phyloP scores from a whole-genome alignment of 2,797 vertebrate species.

The Sebastes cheni region DNA sequence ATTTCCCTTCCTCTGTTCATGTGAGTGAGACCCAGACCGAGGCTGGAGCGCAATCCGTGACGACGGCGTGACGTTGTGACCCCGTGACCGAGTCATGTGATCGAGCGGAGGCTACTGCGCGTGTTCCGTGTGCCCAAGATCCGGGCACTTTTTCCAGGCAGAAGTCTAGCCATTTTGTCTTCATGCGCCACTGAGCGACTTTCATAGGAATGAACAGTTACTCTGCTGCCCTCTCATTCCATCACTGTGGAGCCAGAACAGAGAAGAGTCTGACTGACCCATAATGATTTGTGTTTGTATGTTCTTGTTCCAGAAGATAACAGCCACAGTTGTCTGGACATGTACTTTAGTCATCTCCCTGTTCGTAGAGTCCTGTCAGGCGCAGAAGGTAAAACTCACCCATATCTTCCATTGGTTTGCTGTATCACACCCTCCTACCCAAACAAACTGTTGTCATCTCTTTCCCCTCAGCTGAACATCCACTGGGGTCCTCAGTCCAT shows the following conservation, averaged over 20 bases:
- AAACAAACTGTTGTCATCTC: background rate
- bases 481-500: conserved; percentile 86
- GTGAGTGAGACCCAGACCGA: too few species aligned
- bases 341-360: conserved; percentile 66
- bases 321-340: conserved; percentile 60
- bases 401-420: background rate
- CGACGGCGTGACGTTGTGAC: too few species aligned
- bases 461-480: conserved; percentile 63
- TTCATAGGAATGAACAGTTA: too few species aligned
- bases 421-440: background rate
- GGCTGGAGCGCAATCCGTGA: too few species aligned
- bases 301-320: conserved; percentile 57
- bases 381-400: conserved; percentile 74
- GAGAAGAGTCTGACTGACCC: background rate
- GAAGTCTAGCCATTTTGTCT: too few species aligned
- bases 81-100: too few species aligned
- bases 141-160: too few species aligned
- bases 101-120: too few species aligned
- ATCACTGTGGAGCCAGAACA: background rate
- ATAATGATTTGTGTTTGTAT: background rate
- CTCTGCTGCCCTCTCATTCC: background rate
- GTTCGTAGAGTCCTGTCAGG: conserved; percentile 53
- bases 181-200: too few species aligned
- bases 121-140: too few species aligned
- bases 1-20: too few species aligned